Base-by-base conservation (phyloP, 2,113 vertebrate genomes). In the Charina bottae region DNA sequence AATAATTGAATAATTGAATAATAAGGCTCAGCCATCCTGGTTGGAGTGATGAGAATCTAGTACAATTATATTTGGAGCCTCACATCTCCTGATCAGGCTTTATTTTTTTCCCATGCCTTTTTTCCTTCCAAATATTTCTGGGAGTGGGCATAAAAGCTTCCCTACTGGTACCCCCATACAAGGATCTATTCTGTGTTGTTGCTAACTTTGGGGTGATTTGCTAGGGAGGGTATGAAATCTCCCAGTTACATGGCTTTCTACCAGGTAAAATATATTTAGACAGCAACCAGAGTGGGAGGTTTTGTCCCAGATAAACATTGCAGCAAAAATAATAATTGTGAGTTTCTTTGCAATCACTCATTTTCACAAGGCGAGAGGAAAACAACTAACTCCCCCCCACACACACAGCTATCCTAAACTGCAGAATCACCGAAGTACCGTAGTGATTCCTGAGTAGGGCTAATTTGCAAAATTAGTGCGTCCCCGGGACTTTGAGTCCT, bases 181-280 rank as follows among this genome's bases (percentile, higher is more conserved):
- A 87, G 49, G 19, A 42, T 55, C 28, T 72, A 23, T 87, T 72
- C 23, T 64, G 46, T 23, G 15, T 24, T 59, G 58, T 62, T 64
- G 90, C 58, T 90, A n/a, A 85, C 53, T 46, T 23, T 15, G 83
- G 60, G 19, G 26, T 55, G 33, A 28, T 86, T 87, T 68, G 21
- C 83, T 86, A n/a, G 28, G 37, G 46, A 26, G 46, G 53, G 46
- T 23, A 7, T 8, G 23, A 60, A 84, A n/a, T n/a, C 3, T 62
- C 13, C 54, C 54, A 92, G 23, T 56, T 60, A 56, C 54, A 49
- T 21, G 24, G 10, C 28, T 89, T 62, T 78, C 91, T 89, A 56
- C 24, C 42, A 53, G 87, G 26, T 60, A 88, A 83, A 83, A 46
- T 88, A 28, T 83, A 83, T 72, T 88, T 86, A 92, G 64, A 85